Percentiles rank a stretch among this genome's conserved stretches.
Conservation (phyloP, 2,113 vertebrate genomes). For the Anguilla japonica region DNA sequence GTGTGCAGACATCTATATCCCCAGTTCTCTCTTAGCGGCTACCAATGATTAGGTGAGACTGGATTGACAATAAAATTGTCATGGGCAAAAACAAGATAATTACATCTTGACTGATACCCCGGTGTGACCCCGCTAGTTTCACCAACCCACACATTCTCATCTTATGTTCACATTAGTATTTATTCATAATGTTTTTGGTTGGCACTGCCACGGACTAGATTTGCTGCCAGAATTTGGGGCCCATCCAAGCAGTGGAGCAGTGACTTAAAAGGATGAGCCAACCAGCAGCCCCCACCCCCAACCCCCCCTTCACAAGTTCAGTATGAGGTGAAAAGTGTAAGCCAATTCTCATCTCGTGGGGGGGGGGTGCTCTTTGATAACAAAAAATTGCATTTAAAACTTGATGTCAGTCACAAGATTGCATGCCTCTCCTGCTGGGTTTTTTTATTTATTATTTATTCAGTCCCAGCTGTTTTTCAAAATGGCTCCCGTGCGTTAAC, state of each 20-base stretch:
- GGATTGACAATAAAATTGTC: background rate
- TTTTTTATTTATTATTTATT: background rate
- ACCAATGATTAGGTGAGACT: background rate
- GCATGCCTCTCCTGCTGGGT: background rate
- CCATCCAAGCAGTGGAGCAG: no score
- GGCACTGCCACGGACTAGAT: no score
- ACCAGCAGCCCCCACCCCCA: no score
- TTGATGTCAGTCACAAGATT: background rate
- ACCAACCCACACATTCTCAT: background rate
- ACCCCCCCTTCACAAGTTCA: no score
- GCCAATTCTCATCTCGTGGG: background rate
- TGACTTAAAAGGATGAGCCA: no score
- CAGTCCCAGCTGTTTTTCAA: background rate
- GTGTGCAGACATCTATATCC: background rate
- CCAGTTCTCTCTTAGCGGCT: background rate
- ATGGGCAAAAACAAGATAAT: background rate
- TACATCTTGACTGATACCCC: background rate
- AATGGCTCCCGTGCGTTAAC: slow-evolving; percentile 1
- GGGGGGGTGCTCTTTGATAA: background rate
- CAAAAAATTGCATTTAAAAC: background rate
- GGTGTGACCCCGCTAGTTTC: background rate
- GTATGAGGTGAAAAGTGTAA: no score
- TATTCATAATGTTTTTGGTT: background rate
- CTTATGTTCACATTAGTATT: background rate
- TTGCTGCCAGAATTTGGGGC: no score